phyloP scores from a whole-genome alignment of 2,888 invertebrate species.

The Cheilosia scutellata region DNA sequence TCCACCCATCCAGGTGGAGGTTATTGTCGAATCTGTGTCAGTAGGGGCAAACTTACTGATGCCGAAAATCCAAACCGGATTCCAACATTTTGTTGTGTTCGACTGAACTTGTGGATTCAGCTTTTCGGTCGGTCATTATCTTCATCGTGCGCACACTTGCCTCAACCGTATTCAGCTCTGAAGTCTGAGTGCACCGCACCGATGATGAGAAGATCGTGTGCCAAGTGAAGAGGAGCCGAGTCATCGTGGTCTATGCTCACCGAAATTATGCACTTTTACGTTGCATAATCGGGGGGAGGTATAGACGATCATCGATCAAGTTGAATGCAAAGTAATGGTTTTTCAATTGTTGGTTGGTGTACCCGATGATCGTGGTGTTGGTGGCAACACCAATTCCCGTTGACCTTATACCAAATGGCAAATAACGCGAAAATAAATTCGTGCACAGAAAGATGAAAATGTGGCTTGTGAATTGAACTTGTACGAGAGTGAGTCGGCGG shows the following conservation, averaged over 20 bases:
- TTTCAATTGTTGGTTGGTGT: conserved; percentile 45
- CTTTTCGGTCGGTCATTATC: conserved; percentile 66
- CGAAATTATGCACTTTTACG: conserved; percentile 38
- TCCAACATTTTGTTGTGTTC: conserved; percentile 33
- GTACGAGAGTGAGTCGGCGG: conserved; percentile 8
- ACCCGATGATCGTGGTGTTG: conserved; percentile 9
- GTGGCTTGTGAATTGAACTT: conserved; percentile 64
- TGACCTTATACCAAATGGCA: conserved; percentile 73
- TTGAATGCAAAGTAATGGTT: conserved; percentile 65
- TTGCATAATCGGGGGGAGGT: conserved; percentile 46
- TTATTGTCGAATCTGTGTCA: conserved; percentile 60
- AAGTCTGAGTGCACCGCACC: background rate
- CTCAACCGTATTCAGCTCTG: conserved; percentile 31
- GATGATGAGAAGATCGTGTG: conserved; percentile 51
- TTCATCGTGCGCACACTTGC: conserved; percentile 43
- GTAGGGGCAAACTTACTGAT: conserved; percentile 63
- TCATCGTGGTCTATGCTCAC: conserved; percentile 40
- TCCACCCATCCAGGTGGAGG: conserved; percentile 31
- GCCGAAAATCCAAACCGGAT: conserved; percentile 74
- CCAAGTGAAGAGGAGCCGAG: conserved; percentile 56
- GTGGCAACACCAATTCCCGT: conserved; percentile 40
- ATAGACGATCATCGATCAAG: conserved; percentile 65
- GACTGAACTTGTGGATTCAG: conserved; percentile 65
- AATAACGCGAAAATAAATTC: conserved; percentile 57
- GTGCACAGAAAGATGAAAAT: conserved; percentile 44